These are phyloP conservation scores for Xiphophorus couchianus DNA, from an alignment of 2,113 vertebrate genomes.

Conservation along the genomic window DNA sequence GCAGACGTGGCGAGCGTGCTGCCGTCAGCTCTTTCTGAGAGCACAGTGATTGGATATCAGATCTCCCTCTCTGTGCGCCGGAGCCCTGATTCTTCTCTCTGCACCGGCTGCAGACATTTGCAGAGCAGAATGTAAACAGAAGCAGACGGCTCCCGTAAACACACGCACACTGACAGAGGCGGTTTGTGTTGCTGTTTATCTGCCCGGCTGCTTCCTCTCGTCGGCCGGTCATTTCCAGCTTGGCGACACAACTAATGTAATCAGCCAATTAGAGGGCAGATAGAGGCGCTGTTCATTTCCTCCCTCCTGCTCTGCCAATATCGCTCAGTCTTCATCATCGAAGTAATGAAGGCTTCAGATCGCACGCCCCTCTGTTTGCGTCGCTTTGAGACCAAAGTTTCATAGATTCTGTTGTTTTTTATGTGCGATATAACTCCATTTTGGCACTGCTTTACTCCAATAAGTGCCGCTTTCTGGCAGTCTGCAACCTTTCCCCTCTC, in stretches of 20 bases:
- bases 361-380: background rate
- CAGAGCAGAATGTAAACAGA: conserved; percentile 8
- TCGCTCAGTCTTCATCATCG: conserved; percentile 19
- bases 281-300: conserved; percentile 52
- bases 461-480: background rate
- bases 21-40: conserved; percentile 6
- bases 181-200: conserved; percentile 46
- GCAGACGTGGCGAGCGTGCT: background rate
- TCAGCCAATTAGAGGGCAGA: conserved; percentile 54
- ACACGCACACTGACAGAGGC: conserved; percentile 9
- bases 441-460: background rate
- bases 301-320: conserved; percentile 15
- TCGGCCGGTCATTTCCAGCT: conserved; percentile 58
- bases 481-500: background rate
- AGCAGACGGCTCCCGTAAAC: conserved; percentile 1
- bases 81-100: conserved; percentile 19
- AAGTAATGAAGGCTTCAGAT: conserved; percentile 6
- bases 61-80: background rate
- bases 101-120: conserved; percentile 10
- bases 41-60: conserved; percentile 16
- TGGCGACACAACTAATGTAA: conserved; percentile 54
- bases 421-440: background rate
- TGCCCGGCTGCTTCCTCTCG: conserved; percentile 57
- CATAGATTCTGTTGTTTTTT: background rate
- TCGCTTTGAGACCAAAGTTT: background rate